Percentiles rank a stretch among this genome's conserved stretches.
Evolutionary conservation across 2,888 invertebrate genomes (phyloP).

Genomic region (Chrysolina haemoptera): DNA sequence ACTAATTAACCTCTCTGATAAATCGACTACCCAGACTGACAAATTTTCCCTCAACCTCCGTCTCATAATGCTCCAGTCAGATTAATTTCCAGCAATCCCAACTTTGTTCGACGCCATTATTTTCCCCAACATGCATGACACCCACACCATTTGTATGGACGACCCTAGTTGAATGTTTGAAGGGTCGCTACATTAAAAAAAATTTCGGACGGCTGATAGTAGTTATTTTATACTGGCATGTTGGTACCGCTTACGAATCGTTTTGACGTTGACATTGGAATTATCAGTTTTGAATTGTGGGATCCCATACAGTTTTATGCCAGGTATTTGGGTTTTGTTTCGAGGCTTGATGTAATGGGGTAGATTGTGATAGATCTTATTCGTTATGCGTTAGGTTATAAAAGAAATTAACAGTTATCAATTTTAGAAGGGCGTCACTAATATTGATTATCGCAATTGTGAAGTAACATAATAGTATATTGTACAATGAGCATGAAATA

Average conservation of each 20-base stretch:
- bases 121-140: constrained; percentile 42
- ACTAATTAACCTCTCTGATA: constrained; percentile 30
- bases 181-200: constrained; percentile 46
- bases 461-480: no score
- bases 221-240: neutral
- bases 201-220: neutral
- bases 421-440: no score
- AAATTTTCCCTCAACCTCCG: constrained; percentile 38
- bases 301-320: neutral
- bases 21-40: constrained; percentile 39
- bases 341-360: neutral
- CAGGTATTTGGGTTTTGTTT: neutral
- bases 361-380: neutral
- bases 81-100: constrained; percentile 46
- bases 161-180: constrained; percentile 45
- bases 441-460: no score
- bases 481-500: no score
- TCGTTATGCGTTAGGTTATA: no score
- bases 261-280: neutral
- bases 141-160: constrained; percentile 43
- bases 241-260: neutral
- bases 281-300: neutral
- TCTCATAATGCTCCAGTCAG: constrained; percentile 39
- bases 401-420: no score
- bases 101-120: constrained; percentile 46